phyloP scores from a whole-genome alignment of 2,113 vertebrate genomes.

The Bos taurus region DNA sequence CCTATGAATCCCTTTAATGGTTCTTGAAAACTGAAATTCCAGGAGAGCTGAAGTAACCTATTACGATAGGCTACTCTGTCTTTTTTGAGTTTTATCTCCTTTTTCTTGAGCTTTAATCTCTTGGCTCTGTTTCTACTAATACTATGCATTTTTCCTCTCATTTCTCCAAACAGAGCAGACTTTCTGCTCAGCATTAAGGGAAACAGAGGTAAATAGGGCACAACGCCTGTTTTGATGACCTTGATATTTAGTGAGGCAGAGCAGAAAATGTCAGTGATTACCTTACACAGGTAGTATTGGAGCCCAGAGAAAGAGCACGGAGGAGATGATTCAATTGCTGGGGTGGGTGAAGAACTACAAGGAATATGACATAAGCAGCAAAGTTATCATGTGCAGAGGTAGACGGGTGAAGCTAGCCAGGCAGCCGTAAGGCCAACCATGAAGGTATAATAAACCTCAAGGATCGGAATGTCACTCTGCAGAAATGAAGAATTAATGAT shows the following conservation, averaged over 20 bases:
- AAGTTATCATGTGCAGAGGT: neutral
- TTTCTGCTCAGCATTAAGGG: neutral
- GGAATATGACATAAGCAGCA: neutral
- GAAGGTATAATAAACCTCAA: neutral
- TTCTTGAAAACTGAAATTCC: neutral
- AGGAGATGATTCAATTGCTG: neutral
- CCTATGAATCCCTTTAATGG: neutral
- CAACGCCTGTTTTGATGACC: neutral
- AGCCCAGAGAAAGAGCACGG: neutral
- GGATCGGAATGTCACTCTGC: neutral
- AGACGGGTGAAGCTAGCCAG: neutral
- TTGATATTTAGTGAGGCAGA: neutral
- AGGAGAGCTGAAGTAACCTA: neutral
- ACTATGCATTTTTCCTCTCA: neutral
- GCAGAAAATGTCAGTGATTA: neutral
- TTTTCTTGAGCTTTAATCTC: neutral
- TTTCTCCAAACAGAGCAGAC: neutral
- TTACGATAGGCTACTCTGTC: neutral
- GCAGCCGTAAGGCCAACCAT: neutral
- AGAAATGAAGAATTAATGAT: neutral
- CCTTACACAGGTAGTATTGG: accelerated
- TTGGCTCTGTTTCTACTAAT: neutral
- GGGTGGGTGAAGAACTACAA: neutral
- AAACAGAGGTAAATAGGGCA: neutral
- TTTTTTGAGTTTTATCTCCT: neutral